Percentiles rank a stretch among this genome's conserved stretches.
These are phyloP conservation scores for Gopherus evgoodei DNA, from an alignment of 2,113 vertebrate genomes.

Conservation along the genomic window DNA sequence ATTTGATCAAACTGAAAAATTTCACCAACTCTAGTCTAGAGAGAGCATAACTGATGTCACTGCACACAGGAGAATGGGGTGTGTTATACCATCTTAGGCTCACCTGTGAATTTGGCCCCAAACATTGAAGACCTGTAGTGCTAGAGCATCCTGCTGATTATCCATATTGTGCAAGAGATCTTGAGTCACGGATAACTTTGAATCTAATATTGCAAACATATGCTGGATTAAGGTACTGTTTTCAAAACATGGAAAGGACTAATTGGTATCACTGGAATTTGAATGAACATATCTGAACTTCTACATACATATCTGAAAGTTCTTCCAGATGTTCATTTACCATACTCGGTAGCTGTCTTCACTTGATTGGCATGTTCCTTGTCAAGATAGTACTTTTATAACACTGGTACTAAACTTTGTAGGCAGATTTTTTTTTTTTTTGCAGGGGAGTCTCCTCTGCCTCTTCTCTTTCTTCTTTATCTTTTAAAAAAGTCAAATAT, in stretches of 20 bases:
- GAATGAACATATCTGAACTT: background rate
- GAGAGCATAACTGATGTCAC: background rate
- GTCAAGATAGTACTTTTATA: background rate
- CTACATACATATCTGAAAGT: background rate
- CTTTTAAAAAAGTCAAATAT: background rate
- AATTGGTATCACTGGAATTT: background rate
- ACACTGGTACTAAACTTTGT: background rate
- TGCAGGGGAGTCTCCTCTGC: background rate
- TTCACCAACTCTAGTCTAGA: background rate
- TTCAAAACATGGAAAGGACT: background rate
- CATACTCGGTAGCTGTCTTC: background rate
- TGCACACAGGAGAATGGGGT: background rate
- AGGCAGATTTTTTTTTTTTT: background rate
- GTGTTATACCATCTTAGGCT: background rate
- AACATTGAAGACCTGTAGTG: background rate
- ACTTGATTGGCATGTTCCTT: background rate
- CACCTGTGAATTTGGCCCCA: background rate
- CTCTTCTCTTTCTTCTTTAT: background rate
- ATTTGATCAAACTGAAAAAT: background rate
- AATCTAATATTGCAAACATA: rapidly evolving
- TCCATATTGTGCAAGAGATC: background rate
- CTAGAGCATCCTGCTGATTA: background rate
- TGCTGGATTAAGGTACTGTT: background rate
- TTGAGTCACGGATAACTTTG: background rate
- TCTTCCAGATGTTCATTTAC: background rate